Evolutionary conservation across 2,888 invertebrate genomes (phyloP).

Genomic region (Liposcelis brunnea): DNA sequence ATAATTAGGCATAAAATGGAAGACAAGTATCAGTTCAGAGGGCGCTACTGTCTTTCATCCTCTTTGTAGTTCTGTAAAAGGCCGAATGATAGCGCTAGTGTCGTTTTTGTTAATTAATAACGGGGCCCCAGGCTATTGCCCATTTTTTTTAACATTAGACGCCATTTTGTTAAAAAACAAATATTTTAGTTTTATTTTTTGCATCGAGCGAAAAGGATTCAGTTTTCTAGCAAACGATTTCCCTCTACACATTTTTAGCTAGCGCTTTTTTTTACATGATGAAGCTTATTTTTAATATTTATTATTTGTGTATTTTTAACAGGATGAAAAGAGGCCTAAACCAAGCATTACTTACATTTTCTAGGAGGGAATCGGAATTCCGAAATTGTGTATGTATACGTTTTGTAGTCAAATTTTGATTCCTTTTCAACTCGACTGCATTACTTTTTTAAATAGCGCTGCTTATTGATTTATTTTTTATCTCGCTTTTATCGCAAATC

Average conservation of each 20-base stretch:
- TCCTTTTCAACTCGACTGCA: background rate
- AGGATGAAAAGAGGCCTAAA: conserved; percentile 19
- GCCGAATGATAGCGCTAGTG: no score
- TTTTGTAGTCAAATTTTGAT: no score
- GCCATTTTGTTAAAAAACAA: no score
- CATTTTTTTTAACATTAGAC: no score
- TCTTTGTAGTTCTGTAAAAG: no score
- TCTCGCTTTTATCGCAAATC: background rate
- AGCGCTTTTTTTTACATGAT: conserved; percentile 2
- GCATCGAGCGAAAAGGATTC: no score
- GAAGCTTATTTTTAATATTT: background rate
- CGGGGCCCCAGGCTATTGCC: no score
- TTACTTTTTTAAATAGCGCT: conserved; percentile 1
- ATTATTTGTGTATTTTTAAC: conserved; percentile 14
- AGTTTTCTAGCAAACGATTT: background rate
- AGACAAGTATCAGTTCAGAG: no score
- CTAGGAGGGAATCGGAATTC: conserved; percentile 12
- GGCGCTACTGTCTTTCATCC: no score
- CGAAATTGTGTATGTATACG: background rate
- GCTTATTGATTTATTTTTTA: conserved; percentile 8
- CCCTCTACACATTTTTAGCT: background rate
- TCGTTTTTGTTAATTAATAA: no score
- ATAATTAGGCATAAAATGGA: no score
- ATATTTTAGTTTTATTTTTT: no score
- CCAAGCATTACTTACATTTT: conserved; percentile 75